Base-by-base conservation (phyloP, 2,113 vertebrate species). In the Cinclus mexicanus region DNA sequence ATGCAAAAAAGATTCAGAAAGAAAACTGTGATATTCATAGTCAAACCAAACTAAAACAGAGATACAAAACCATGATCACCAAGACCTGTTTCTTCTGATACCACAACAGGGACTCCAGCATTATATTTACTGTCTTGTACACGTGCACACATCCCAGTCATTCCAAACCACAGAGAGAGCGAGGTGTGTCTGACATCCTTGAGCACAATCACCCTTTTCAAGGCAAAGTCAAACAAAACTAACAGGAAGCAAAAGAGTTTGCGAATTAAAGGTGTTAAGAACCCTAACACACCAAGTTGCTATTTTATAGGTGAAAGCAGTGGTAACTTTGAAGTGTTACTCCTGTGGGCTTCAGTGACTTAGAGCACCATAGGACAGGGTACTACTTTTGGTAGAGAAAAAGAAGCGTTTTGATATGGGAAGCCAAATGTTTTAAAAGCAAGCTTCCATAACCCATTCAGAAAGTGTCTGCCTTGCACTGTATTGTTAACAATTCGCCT, bases 111-210 rank as follows among this genome's bases (percentile, higher is more conserved):
- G 71, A 44, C 49, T 46, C 25, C 31, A 78, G 42, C 78, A 39
- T 12, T 14, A 5, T 14, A 33, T 55, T 80, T 46, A 61, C 35
- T 72, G 44, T n/a, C 56, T n/a, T 53, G 47, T 11, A 35, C 56
- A 44, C 2, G 2, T 2, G 11, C 18, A 10, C 42, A 13, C 3
- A 4, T 3, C 55, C 29, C 60, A 31, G 26, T 6, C 42, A 8
- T 31, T 39, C 65, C 35, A 26, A 90, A 55, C 4, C 65, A 53
- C 29, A 46, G n/a, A 21, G 47, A 33, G 41, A 28, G 61, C 1
- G 2, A 59, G 26, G 28, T 18, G 50, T 64, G 75, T 16, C 33
- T 78, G 60, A 52, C 42, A 72, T 16, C 47, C 78, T 20, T 24
- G 12, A 46, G 65, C n/a, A 28, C 18, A 26, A 37, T 11, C 39